Evolutionary conservation across 1,140 invertebrate genomes (phyloP), one percentile per base, ranked within the genome.

Genomic region (Drosophila pectinifera): DNA sequence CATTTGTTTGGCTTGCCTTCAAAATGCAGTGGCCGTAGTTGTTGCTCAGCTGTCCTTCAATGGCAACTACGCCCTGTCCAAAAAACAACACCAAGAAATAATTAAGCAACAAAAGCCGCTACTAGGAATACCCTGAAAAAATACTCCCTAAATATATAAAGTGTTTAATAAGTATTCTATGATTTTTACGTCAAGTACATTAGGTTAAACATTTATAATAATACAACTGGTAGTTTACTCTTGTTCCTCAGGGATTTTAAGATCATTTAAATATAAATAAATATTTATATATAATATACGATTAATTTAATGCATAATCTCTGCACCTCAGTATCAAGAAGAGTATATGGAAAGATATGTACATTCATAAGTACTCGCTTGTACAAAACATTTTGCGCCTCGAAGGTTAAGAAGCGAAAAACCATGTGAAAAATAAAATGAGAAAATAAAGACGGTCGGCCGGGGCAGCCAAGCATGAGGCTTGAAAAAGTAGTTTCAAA

Each of bases 331-430:
- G 3, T 18, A 10, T 6, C 34, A 49, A 42, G 1, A 22, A 68
- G 48, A 38, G 67, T 69, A 56, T 70, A 6, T 18, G 16, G 5
- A 59, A 53, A 62, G 34, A 51, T 65, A 67, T n/a, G 28, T 10
- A 10, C 28, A 31, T 39, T 13, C 24, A 16, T 20, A 69, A 76
- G 72, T 83, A 77, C 63, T 45, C 24, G 48, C 18, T 53, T 48
- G 62, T 56, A 77, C 46, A 55, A 73, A 84, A 59, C 67, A 77
- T 45, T 81, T 84, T 85, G 65, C 45, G 64, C 83, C 68, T 75
- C 57, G 83, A 85, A 85, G 82, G 82, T 85, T 85, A 82, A 78
- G 26, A 49, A 26, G 63, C 73, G 58, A 65, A 82, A 77, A 58
- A 56, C 45, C 39, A 26, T 26, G 41, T 53, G 31, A 48, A 41